phyloP scores from a whole-genome alignment of 2,797 vertebrate species.

The Molossus alvarezi region DNA sequence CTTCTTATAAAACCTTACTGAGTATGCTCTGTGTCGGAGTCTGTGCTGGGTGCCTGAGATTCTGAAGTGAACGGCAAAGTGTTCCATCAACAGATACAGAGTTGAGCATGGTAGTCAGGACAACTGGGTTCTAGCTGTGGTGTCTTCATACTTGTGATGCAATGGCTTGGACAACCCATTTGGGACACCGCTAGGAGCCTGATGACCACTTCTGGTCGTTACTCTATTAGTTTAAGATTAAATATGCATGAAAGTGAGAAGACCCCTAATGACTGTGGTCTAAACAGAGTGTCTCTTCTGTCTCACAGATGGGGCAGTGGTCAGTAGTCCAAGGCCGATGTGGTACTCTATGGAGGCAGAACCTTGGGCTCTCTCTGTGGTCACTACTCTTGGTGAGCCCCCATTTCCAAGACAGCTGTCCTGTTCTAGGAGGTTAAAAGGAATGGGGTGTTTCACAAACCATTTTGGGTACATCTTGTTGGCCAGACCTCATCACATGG shows the following conservation, averaged over 20 bases:
- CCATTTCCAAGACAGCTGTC: not conserved
- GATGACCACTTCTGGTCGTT: fast-evolving
- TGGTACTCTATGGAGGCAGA: fast-evolving
- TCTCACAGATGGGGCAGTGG: fast-evolving
- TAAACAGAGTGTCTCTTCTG: not conserved
- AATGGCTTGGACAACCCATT: not conserved
- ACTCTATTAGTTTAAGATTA: not conserved
- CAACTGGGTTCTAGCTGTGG: too few relatives aligned
- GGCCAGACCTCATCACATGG: not conserved
- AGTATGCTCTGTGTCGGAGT: not conserved
- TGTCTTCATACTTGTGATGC: fast-evolving
- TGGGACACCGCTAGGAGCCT: not conserved
- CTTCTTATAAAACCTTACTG: not conserved
- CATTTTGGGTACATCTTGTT: not conserved
- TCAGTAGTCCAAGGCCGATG: fast-evolving
- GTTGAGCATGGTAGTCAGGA: not conserved
- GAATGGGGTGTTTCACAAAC: not conserved
- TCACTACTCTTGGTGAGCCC: fast-evolving
- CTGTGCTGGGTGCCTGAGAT: not conserved
- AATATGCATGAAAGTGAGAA: not conserved
- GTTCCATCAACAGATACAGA: not conserved
- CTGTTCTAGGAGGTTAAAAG: too few relatives aligned
- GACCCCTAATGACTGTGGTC: fast-evolving
- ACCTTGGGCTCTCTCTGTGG: fast-evolving
- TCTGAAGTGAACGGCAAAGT: not conserved